phyloP scores from a whole-genome alignment of 2,113 vertebrate genomes.

The Colaptes auratus region DNA sequence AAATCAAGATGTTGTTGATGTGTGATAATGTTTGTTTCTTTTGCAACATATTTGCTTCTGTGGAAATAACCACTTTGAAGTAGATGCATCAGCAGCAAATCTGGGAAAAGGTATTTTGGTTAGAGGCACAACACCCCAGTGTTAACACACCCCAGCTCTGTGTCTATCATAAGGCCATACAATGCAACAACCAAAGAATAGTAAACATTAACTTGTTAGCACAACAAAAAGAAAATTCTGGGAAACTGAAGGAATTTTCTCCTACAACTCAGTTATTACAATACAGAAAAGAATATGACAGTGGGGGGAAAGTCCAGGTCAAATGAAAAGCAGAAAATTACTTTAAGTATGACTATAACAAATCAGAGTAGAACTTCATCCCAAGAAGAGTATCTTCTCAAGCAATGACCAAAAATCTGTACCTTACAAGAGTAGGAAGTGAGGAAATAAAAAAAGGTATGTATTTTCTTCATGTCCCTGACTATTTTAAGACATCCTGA shows the following conservation, averaged over 20 bases:
- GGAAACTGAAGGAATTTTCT: neutral
- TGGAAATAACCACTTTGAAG: neutral
- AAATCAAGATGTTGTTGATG: neutral
- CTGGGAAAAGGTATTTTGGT: neutral
- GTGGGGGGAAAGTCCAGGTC: neutral
- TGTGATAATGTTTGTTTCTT: neutral
- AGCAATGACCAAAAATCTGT: neutral
- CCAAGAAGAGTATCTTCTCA: neutral
- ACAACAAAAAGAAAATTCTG: neutral
- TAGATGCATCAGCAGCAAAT: neutral
- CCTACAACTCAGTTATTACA: neutral
- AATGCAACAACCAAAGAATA: neutral
- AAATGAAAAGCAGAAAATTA: neutral
- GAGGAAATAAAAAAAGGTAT: too few relatives aligned
- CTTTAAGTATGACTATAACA: neutral
- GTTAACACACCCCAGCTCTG: neutral
- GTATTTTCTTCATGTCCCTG: neutral
- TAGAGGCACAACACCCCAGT: neutral
- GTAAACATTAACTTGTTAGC: neutral
- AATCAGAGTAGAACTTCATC: neutral
- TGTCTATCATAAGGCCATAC: neutral
- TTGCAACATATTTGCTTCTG: neutral
- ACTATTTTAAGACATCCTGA: neutral
- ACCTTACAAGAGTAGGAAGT: neutral
- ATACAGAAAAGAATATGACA: neutral